Evolutionary conservation across 1,140 invertebrate species (phyloP).

Genomic region (Solen grandis): DNA sequence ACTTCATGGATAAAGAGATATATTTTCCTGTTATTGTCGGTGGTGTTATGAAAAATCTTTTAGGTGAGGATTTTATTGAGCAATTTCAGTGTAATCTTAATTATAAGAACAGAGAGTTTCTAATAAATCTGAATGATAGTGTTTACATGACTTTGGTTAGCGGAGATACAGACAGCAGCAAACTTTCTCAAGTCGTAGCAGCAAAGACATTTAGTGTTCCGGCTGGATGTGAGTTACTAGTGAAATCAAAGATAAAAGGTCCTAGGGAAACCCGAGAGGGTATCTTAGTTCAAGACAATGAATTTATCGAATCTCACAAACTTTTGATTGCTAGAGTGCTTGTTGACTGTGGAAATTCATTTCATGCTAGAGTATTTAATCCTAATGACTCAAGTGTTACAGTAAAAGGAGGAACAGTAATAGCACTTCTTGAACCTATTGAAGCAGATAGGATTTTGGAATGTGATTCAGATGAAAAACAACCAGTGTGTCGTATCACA

Average conservation of each 20-base stretch:
- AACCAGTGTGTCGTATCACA: not conserved
- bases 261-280: not conserved
- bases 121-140: too few species aligned
- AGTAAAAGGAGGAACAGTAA: not conserved
- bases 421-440: conserved; percentile 12
- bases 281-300: not conserved
- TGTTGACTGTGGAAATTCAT: not conserved
- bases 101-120: too few species aligned
- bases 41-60: conserved; percentile 45
- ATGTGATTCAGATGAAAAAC: not conserved
- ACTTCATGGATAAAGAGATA: conserved; percentile 32
- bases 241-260: not conserved
- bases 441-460: not conserved
- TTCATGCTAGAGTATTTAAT: conserved; percentile 6
- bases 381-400: not conserved
- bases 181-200: conserved; percentile 29
- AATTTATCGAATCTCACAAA: conserved; percentile 1
- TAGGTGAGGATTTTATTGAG: too few species aligned
- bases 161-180: too few species aligned
- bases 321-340: not conserved
- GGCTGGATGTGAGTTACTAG: conserved; percentile 8
- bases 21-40: conserved; percentile 55
- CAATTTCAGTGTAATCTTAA: too few species aligned
- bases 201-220: conserved; percentile 9
- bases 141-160: too few species aligned